Base-by-base conservation (phyloP, 2,797 vertebrate species). In the Lophotriccus pileatus region DNA sequence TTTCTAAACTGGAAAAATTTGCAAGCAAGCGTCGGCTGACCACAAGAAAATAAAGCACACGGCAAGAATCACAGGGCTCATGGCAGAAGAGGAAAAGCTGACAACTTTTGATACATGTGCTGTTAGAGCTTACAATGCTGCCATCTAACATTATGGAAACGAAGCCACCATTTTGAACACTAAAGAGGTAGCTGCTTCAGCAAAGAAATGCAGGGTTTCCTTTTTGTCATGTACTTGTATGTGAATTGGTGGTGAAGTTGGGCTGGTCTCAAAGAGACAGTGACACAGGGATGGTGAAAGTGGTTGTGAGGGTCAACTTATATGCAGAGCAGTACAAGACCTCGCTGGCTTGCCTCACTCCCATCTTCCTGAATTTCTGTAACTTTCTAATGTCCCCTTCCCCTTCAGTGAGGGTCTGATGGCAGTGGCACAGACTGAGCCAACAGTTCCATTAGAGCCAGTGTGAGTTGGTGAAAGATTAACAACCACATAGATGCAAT, bases 1-100 rank as follows among this genome's bases (percentile, higher is more conserved):
- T 81, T 90, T 96, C 89, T 86, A 82, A 93, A 93, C 89, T 9
- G 18, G 87, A 93, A 96, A 96, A 97, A 94, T 84, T 75, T 90
- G 85, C 89, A 89, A 86, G 92, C 80, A 87, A 79, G 93, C 73
- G 88, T 62, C 2, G 8, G 52, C 76, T 85, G 73, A 91, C 92
- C 95, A 56, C 92, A 84, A 88, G 82, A 88, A 92, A 83, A 84
- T 78, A 66, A 81, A 93, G 44, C 34, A 41, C 49, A 64, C 0
- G 0, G 79, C 76, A 88, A 91, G 60, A 93, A 90, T 87, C 92
- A 75, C 73, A 89, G 76, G 20, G 50, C 46, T 87, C 12, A 85
- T 55, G 81, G 93, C 72, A 89, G 55, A 75, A 86, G 39, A 53
- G 68, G 46, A 84, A 93, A 92, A 94, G 28, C 77, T 73, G 89